Evolutionary conservation across 2,888 invertebrate species (phyloP).

Genomic region (Caenorhabditis plicata): DNA sequence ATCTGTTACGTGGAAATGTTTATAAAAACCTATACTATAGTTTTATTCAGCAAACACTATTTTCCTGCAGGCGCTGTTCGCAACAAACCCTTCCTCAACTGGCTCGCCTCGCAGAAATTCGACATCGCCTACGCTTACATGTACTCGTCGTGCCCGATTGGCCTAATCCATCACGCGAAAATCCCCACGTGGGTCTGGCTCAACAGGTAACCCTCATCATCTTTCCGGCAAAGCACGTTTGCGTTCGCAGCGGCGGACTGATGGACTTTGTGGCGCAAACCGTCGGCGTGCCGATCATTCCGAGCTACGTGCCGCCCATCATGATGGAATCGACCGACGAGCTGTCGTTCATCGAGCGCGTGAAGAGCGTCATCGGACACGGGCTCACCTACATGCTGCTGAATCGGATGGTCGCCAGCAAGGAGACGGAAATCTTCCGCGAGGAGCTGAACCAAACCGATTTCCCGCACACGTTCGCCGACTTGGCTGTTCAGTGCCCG

Average conservation of each 20-base stretch:
- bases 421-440: slow-evolving; percentile 46
- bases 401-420: slow-evolving; percentile 17
- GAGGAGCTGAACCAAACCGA: slow-evolving; percentile 38
- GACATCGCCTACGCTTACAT: slow-evolving; percentile 56
- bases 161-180: slow-evolving; percentile 48
- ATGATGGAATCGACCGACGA: slow-evolving; percentile 49
- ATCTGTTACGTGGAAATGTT: too few relatives aligned
- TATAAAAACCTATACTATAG: too few relatives aligned
- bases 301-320: slow-evolving; percentile 48
- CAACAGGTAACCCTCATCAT: slow-evolving; percentile 36
- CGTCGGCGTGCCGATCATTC: slow-evolving; percentile 50
- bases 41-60: too few relatives aligned
- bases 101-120: slow-evolving; percentile 46
- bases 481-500: slow-evolving; percentile 39
- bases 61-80: too few relatives aligned
- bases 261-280: slow-evolving; percentile 47
- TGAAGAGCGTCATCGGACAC: slow-evolving; percentile 50
- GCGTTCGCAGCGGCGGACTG: slow-evolving; percentile 50
- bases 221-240: too few relatives aligned
- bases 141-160: slow-evolving; percentile 51
- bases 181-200: slow-evolving; percentile 61
- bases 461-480: slow-evolving; percentile 50
- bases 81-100: slow-evolving; percentile 37
- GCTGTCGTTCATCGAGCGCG: slow-evolving; percentile 46
- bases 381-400: neutral